Conservation (phyloP, 2,113 vertebrate genomes). For the Ptilorrhoa leucosticta region DNA sequence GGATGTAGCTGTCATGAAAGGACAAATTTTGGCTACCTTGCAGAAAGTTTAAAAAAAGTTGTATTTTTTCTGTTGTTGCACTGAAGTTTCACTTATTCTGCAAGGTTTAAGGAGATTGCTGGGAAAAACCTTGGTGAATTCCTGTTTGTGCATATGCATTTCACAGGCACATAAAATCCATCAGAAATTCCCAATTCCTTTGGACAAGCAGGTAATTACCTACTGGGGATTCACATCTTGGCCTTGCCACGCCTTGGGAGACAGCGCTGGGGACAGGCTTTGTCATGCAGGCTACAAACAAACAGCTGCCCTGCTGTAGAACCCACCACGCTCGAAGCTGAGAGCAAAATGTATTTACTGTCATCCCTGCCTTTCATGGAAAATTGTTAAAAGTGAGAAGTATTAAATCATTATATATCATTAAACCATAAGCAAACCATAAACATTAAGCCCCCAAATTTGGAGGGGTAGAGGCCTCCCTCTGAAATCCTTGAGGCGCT, state of each 20-base stretch:
- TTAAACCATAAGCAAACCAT: neutral
- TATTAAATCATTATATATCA: neutral
- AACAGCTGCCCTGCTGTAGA: accelerated
- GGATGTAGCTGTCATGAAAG: neutral
- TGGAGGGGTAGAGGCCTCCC: neutral
- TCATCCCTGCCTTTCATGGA: neutral
- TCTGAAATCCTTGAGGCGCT: neutral
- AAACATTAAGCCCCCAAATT: neutral
- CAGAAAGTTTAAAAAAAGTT: neutral
- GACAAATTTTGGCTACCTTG: neutral
- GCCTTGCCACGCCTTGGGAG: neutral
- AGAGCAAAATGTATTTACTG: neutral
- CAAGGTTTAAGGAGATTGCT: neutral
- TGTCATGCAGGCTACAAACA: neutral
- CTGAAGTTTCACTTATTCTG: neutral
- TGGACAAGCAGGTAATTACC: neutral
- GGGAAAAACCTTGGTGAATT: neutral
- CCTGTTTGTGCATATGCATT: accelerated
- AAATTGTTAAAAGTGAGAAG: neutral
- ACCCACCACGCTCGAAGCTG: neutral
- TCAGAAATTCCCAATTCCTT: neutral
- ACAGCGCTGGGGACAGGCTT: neutral
- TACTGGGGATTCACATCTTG: neutral
- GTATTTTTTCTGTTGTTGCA: neutral
- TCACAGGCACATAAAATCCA: neutral